phyloP scores from a whole-genome alignment of 2,797 vertebrate genomes.

The Threskiornis aethiopicus region DNA sequence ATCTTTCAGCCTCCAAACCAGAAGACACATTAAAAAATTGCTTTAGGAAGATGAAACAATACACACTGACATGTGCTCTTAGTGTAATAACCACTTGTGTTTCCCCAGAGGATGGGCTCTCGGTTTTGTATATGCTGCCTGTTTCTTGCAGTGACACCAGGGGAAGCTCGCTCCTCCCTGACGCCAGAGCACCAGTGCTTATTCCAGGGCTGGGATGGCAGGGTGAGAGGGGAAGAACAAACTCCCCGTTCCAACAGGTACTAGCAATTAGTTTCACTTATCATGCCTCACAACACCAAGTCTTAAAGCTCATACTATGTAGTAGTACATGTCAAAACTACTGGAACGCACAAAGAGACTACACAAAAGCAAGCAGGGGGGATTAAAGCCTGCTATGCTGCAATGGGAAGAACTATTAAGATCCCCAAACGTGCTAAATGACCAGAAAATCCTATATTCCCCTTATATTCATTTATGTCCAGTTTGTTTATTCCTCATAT shows the following conservation, averaged over 20 bases:
- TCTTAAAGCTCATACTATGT: not conserved
- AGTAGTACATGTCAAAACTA: not conserved
- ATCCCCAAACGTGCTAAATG: not conserved
- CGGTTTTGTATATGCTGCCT: not conserved
- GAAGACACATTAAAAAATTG: not conserved
- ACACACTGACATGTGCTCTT: not conserved
- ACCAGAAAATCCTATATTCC: not conserved
- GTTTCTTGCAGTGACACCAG: not conserved
- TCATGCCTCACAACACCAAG: not conserved
- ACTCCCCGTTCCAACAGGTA: not conserved
- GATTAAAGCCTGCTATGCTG: not conserved
- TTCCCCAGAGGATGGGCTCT: not conserved
- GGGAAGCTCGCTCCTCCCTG: not conserved
- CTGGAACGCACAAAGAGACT: not conserved
- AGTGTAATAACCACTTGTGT: not conserved
- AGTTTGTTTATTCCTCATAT: not conserved
- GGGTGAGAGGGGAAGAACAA: not conserved
- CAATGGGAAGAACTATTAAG: not conserved
- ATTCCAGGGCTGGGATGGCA: not conserved
- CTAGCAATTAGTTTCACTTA: rapidly evolving
- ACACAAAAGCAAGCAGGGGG: not conserved
- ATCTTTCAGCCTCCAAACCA: not conserved
- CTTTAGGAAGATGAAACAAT: not conserved
- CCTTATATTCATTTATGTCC: not conserved
- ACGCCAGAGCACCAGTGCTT: not conserved